Conservation (phyloP, 2,113 vertebrate species). For the Turdus rufiventris region DNA sequence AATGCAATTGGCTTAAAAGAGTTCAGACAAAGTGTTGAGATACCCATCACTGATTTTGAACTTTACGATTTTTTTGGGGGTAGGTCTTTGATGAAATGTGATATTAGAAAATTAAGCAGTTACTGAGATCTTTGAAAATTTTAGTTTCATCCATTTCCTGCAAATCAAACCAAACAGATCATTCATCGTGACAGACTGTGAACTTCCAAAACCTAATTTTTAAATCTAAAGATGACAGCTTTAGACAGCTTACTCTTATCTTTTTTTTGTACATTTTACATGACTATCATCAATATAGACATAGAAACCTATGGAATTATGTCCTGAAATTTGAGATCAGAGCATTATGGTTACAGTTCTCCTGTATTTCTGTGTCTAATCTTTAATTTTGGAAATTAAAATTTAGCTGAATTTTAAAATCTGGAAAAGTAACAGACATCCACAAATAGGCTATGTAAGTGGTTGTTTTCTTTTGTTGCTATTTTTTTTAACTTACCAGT, state of each 20-base stretch:
- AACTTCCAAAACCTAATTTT: neutral
- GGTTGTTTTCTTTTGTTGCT: neutral
- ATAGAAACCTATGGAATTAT: fast-evolving
- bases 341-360: neutral
- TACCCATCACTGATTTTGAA: neutral
- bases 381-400: neutral
- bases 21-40: neutral
- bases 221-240: neutral
- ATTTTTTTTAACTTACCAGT: neutral
- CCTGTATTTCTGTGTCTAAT: neutral
- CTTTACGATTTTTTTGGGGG: neutral
- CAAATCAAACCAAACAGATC: neutral
- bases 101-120: neutral
- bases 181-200: neutral
- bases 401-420: neutral
- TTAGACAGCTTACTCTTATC: neutral
- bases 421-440: neutral
- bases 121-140: neutral
- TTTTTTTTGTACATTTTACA: neutral
- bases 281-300: neutral
- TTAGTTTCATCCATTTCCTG: neutral
- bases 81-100: neutral
- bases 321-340: neutral
- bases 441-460: neutral
- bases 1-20: neutral